phyloP scores from a whole-genome alignment of 2,888 invertebrate species.

The Himalopsyche kuldschensis region DNA sequence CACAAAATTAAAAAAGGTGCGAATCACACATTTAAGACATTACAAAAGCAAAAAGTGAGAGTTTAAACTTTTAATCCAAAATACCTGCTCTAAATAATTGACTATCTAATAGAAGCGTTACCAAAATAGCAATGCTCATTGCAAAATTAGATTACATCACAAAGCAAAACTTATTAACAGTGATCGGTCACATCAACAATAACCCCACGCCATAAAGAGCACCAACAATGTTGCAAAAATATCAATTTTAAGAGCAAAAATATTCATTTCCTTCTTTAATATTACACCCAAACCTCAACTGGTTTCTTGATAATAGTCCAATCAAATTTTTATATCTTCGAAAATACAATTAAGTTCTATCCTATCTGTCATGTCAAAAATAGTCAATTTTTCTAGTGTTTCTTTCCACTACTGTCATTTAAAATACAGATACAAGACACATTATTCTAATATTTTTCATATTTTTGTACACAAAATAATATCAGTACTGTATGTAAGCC shows the following conservation, averaged over 20 bases:
- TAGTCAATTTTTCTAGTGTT: slow-evolving; percentile 35
- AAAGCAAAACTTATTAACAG: slow-evolving; percentile 17
- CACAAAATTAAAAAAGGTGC: slow-evolving; percentile 31
- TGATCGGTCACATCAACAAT: slow-evolving; percentile 2
- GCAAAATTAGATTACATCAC: slow-evolving; percentile 15
- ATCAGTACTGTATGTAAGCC: slow-evolving; percentile 1
- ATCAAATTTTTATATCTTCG: slow-evolving; percentile 23
- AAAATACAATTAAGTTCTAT: slow-evolving; percentile 37
- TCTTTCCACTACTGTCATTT: slow-evolving; percentile 30
- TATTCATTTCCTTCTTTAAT: slow-evolving; percentile 12
- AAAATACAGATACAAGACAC: slow-evolving; percentile 17
- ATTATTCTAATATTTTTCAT: slow-evolving; percentile 19
- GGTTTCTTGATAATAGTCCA: slow-evolving; percentile 6
- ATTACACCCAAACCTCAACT: neutral
- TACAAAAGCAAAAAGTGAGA: slow-evolving; percentile 31
- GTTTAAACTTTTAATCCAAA: slow-evolving; percentile 21
- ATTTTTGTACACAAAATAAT: slow-evolving; percentile 25
- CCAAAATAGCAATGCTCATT: slow-evolving; percentile 13
- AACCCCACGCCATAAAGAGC: slow-evolving; percentile 28
- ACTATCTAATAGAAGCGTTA: slow-evolving; percentile 35
- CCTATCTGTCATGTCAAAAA: slow-evolving; percentile 40
- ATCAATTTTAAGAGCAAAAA: slow-evolving; percentile 25
- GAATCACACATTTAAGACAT: slow-evolving; percentile 34
- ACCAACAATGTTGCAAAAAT: slow-evolving; percentile 39
- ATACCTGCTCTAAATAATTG: slow-evolving; percentile 33